Evolutionary conservation across 2,888 invertebrate genomes (phyloP).

Genomic region (Xestoiulus laeticollis): DNA sequence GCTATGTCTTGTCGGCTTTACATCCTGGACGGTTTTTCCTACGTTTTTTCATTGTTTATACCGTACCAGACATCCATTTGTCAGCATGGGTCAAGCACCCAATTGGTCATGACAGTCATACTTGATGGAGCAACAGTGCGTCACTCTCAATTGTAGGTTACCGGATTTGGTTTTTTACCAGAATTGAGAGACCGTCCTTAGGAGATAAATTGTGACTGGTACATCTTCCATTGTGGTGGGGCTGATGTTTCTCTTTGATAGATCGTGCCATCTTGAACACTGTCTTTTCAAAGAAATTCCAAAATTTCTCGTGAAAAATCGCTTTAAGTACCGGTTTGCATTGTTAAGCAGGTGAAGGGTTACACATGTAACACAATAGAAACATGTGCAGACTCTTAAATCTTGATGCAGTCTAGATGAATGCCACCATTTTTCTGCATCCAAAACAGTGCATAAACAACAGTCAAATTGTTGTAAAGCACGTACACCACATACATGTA

Average conservation of each 20-base stretch:
- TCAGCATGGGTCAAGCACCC: background rate
- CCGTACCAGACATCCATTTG: background rate
- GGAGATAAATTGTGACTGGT: background rate
- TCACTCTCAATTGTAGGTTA: background rate
- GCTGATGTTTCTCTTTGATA: background rate
- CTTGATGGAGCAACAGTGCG: background rate
- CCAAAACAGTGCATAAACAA: too few species aligned
- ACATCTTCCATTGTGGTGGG: background rate
- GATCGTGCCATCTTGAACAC: background rate
- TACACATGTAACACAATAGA: too few species aligned
- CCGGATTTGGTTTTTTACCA: constrained; percentile 26
- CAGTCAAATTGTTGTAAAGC: too few species aligned
- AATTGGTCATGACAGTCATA: constrained; percentile 4
- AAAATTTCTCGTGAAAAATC: background rate
- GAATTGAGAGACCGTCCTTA: background rate
- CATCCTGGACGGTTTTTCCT: background rate
- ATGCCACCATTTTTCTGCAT: too few species aligned
- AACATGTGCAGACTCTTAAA: too few species aligned
- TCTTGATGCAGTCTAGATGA: too few species aligned
- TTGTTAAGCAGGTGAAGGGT: too few species aligned
- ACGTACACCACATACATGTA: too few species aligned
- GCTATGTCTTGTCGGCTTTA: background rate
- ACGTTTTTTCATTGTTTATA: background rate
- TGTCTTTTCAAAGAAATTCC: background rate
- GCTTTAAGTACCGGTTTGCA: background rate